phyloP scores from a whole-genome alignment of 2,113 vertebrate species.

The Microtus richardsoni region DNA sequence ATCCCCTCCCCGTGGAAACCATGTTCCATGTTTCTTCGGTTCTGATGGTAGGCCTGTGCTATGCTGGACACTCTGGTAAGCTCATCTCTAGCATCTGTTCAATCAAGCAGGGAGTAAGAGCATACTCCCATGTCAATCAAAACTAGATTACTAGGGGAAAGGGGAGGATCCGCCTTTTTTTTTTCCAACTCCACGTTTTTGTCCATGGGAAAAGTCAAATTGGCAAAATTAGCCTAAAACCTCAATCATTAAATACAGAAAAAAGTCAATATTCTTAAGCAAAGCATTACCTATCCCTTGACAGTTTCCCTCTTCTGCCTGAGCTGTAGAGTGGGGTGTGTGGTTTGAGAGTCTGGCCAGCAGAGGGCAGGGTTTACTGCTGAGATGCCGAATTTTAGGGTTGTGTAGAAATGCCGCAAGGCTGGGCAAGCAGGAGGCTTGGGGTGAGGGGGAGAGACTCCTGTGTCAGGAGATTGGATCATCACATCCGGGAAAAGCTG shows the following conservation, averaged over 20 bases:
- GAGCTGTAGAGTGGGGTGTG: slow-evolving; percentile 41
- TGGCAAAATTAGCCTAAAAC: background rate
- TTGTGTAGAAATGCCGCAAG: background rate
- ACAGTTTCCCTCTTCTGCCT: rapidly evolving
- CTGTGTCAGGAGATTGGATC: background rate
- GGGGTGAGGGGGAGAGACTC: too few relatives aligned
- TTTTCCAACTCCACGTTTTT: background rate
- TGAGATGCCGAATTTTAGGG: slow-evolving; percentile 64
- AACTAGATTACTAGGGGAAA: background rate
- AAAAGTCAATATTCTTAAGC: background rate
- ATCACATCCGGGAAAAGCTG: rapidly evolving
- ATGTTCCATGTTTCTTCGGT: background rate
- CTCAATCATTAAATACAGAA: background rate
- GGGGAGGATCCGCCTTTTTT: background rate
- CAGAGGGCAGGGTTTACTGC: slow-evolving; percentile 88
- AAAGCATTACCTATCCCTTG: background rate
- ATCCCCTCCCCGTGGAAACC: rapidly evolving
- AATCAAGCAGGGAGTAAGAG: background rate
- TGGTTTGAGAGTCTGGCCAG: slow-evolving; percentile 74
- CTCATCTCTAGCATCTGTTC: too few relatives aligned
- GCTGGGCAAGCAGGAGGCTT: background rate
- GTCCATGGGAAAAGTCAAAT: background rate
- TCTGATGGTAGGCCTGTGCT: background rate
- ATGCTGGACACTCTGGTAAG: background rate
- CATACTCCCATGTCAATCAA: background rate